Evolutionary conservation across 2,797 vertebrate genomes (phyloP).

Genomic region (Catostomus latipinnis): DNA sequence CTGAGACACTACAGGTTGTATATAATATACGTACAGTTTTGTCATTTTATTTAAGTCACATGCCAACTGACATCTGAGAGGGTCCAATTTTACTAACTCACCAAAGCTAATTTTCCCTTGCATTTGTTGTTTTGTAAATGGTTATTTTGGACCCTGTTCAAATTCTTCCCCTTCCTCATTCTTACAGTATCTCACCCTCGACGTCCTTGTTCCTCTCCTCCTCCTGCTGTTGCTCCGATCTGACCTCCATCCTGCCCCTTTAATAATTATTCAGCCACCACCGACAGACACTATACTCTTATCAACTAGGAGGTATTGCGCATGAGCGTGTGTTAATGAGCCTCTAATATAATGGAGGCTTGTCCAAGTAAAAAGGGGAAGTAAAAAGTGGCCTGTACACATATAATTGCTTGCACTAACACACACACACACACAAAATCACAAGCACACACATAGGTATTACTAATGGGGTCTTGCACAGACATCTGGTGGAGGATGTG

Average conservation of each 20-base stretch:
- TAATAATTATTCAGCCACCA: constrained; percentile 33
- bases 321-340: background rate
- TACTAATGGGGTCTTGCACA: constrained; percentile 10
- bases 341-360: no score
- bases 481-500: background rate
- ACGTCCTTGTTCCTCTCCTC: constrained; percentile 7
- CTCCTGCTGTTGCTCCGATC: background rate
- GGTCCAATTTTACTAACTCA: no score
- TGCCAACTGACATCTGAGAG: no score
- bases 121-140: no score
- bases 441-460: background rate
- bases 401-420: background rate
- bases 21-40: no score
- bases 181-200: background rate
- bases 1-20: no score
- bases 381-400: background rate
- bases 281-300: background rate
- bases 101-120: no score
- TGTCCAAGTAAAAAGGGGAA: background rate
- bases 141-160: background rate
- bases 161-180: background rate
- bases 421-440: no score
- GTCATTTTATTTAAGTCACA: no score
- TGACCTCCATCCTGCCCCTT: constrained; percentile 12
- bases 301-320: background rate